phyloP scores from a whole-genome alignment of 2,888 invertebrate species.

The Epinotia nisella region DNA sequence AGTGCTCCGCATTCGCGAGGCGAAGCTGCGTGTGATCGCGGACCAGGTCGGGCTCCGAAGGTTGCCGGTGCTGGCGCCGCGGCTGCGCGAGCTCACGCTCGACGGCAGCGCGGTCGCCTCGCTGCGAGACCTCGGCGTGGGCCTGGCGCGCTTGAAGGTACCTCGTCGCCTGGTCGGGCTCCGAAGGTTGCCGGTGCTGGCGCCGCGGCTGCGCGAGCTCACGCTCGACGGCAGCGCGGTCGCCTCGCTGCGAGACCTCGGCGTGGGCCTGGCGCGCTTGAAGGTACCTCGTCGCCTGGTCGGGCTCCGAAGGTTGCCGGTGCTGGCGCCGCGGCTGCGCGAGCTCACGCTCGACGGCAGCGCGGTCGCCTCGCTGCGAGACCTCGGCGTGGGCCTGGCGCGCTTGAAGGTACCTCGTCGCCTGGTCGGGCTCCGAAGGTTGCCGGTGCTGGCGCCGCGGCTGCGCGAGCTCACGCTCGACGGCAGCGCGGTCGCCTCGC shows the following conservation, averaged over 20 bases:
- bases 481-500: constrained; percentile 87
- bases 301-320: constrained; percentile 84
- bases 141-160: constrained; percentile 84
- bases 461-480: constrained; percentile 86
- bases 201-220: constrained; percentile 86
- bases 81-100: constrained; percentile 85
- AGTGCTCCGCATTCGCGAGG: constrained; percentile 79
- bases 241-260: constrained; percentile 87
- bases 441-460: constrained; percentile 86
- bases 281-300: constrained; percentile 63
- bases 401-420: constrained; percentile 76
- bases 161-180: constrained; percentile 54
- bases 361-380: constrained; percentile 86
- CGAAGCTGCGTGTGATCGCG: constrained; percentile 87
- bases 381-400: constrained; percentile 87
- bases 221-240: constrained; percentile 88
- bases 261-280: constrained; percentile 85
- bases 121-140: constrained; percentile 88
- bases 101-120: constrained; percentile 88
- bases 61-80: constrained; percentile 86
- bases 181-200: constrained; percentile 85
- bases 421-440: constrained; percentile 75
- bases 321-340: constrained; percentile 86
- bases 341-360: constrained; percentile 88
- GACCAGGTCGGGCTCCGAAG: constrained; percentile 87